These are phyloP conservation scores for Pangasius macronema DNA, from an alignment of 2,797 vertebrate species.

Conservation along the genomic window DNA sequence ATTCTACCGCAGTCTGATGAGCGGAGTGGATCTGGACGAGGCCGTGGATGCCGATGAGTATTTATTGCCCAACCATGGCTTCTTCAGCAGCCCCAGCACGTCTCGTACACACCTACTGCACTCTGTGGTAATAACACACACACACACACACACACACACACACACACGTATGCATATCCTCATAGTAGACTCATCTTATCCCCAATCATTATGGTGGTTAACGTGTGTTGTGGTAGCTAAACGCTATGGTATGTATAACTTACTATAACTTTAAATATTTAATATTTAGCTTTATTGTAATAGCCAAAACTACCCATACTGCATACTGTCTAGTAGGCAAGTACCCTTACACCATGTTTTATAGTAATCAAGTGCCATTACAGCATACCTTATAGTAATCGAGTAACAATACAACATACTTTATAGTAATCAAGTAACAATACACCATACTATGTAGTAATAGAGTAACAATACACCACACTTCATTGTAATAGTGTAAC, in stretches of 20 bases:
- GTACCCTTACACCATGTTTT: background rate
- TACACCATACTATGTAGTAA: background rate
- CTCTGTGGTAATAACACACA: conserved; percentile 76
- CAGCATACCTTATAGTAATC: no score
- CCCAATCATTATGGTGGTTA: background rate
- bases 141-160: conserved; percentile 1
- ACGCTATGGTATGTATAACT: background rate
- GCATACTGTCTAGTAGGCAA: background rate
- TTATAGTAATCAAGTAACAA: background rate
- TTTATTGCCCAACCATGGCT: conserved; percentile 88
- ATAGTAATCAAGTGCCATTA: background rate
- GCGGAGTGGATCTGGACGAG: conserved; percentile 89
- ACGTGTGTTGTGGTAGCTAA: background rate
- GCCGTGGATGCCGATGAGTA: conserved; percentile 94
- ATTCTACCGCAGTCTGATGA: conserved; percentile 88
- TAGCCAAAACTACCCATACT: background rate
- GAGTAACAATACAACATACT: background rate
- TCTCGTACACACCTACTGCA: conserved; percentile 87
- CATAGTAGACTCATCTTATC: background rate
- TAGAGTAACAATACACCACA: background rate
- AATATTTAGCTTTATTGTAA: background rate
- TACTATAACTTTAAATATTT: background rate
- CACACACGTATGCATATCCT: background rate
- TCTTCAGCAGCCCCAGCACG: conserved; percentile 92
- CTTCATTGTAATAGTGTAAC: background rate